Percentiles rank a stretch among this genome's conserved stretches.
phyloP scores from a whole-genome alignment of 2,113 vertebrate species.

The Fregetta grallaria region DNA sequence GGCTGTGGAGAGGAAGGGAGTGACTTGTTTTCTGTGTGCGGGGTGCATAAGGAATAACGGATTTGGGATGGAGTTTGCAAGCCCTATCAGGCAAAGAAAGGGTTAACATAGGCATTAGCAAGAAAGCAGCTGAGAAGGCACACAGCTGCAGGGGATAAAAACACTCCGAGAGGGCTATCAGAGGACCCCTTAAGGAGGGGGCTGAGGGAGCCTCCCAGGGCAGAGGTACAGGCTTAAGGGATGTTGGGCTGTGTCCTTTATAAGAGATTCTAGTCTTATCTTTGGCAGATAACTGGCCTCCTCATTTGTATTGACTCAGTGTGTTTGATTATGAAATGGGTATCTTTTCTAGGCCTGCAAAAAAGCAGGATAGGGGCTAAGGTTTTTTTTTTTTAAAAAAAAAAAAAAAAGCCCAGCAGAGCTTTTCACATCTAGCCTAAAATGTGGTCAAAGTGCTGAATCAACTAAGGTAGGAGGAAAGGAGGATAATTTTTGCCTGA shows the following conservation, averaged over 20 bases:
- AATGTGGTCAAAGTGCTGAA: not conserved
- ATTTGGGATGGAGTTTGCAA: not conserved
- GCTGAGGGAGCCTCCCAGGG: not conserved
- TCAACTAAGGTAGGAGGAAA: not conserved
- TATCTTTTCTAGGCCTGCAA: not conserved
- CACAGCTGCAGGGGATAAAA: constrained; percentile 63
- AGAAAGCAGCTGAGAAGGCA: constrained; percentile 53
- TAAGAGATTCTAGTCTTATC: not conserved
- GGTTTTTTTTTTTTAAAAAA: not conserved
- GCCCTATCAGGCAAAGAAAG: not conserved
- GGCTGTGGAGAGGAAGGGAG: not conserved
- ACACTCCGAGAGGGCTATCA: not conserved
- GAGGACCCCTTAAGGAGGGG: not conserved
- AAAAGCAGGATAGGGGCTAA: not conserved
- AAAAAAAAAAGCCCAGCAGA: not conserved
- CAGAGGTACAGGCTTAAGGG: not conserved
- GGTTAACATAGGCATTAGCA: constrained; percentile 36
- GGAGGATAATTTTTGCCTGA: not conserved
- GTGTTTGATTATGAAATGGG: not conserved
- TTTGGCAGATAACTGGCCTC: not conserved
- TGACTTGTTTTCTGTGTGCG: not conserved
- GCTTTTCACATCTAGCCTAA: not conserved
- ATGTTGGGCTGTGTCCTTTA: not conserved
- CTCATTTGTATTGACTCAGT: not conserved
- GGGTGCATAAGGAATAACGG: not conserved